These are phyloP conservation scores for Philopedon plagiatum DNA, from an alignment of 2,888 invertebrate genomes.

Conservation along the genomic window DNA sequence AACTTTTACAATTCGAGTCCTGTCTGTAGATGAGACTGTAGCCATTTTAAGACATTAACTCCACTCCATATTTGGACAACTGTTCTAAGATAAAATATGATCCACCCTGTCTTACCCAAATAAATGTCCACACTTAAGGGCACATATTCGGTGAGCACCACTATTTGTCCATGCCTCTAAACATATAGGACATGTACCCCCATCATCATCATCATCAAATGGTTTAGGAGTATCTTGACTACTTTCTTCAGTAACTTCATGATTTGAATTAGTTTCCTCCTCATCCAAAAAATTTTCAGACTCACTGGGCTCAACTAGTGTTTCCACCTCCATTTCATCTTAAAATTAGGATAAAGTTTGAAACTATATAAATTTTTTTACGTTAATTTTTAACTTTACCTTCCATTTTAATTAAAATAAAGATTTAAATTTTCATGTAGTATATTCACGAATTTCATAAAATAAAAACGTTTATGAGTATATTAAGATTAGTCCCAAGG, in stretches of 20 bases:
- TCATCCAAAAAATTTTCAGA: not conserved
- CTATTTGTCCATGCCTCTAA: slow-evolving; percentile 89
- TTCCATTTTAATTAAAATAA: slow-evolving; percentile 8
- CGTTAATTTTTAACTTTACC: not conserved
- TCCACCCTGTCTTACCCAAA: slow-evolving; percentile 82
- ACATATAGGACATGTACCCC: slow-evolving; percentile 88
- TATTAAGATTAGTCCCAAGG: too few species aligned
- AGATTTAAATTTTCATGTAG: too few species aligned
- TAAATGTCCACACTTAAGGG: slow-evolving; percentile 92
- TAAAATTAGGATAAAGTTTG: not conserved
- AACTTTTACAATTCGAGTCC: too few species aligned
- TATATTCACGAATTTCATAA: not conserved
- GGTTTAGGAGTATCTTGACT: not conserved
- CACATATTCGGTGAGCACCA: slow-evolving; percentile 88
- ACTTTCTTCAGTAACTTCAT: not conserved
- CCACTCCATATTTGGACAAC: too few species aligned
- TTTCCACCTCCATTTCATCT: slow-evolving; percentile 40
- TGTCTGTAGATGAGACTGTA: too few species aligned
- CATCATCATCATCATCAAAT: slow-evolving; percentile 72
- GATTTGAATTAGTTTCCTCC: slow-evolving; percentile 4
- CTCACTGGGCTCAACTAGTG: not conserved
- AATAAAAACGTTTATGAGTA: too few species aligned
- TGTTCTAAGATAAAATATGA: too few species aligned
- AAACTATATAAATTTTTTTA: not conserved
- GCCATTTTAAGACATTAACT: too few species aligned